A percentile compares a stretch with the other conserved stretches of the same genome.
phyloP scores from a whole-genome alignment of 2,113 vertebrate species.

The Eidolon helvum region DNA sequence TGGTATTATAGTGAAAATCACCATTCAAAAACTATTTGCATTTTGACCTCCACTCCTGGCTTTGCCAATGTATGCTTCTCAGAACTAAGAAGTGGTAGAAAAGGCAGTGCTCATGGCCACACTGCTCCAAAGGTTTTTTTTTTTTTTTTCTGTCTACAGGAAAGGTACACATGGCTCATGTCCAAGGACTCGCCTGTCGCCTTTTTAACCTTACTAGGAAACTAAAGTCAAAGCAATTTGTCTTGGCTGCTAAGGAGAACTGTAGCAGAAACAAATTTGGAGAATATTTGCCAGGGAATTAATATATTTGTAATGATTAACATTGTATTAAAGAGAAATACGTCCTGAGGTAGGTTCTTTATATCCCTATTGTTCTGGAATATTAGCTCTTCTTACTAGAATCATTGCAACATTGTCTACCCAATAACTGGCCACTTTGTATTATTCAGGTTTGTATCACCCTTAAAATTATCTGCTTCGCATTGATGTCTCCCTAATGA shows the following conservation, averaged over 20 bases:
- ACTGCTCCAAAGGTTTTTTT: background rate
- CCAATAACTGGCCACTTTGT: background rate
- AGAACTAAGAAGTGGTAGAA: background rate
- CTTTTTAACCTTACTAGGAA: background rate
- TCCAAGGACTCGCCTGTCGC: background rate
- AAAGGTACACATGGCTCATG: background rate
- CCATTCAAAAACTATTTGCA: background rate
- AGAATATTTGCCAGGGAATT: background rate
- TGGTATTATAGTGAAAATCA: background rate
- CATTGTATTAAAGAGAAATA: background rate
- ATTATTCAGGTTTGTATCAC: background rate
- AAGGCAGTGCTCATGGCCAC: background rate
- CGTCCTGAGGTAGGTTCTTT: background rate
- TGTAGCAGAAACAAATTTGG: background rate
- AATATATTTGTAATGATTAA: slow-evolving; percentile 27
- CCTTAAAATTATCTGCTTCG: background rate
- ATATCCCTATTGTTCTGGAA: background rate
- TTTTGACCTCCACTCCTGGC: background rate
- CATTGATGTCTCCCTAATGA: background rate
- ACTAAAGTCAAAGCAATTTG: background rate
- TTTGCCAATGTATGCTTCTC: background rate
- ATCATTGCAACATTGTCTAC: background rate
- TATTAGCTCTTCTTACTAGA: background rate
- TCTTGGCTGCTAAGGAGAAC: background rate
- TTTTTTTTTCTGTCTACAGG: background rate